phyloP scores from a whole-genome alignment of 2,797 vertebrate species.

The Acridotheres tristis region DNA sequence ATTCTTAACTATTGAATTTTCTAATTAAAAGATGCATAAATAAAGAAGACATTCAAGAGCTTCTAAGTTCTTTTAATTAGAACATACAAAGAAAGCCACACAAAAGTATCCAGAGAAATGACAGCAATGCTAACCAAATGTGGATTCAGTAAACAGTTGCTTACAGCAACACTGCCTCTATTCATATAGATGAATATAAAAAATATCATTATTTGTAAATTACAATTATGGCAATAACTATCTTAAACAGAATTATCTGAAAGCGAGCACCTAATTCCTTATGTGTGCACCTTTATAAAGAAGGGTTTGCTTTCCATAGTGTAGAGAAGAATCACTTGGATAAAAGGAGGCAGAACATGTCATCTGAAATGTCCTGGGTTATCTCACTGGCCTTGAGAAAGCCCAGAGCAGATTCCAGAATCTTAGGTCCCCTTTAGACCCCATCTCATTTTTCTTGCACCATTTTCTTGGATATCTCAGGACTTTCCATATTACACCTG shows the following conservation, averaged over 20 bases:
- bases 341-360: background rate
- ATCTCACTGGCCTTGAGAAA: background rate
- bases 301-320: background rate
- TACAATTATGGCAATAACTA: background rate
- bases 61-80: slow-evolving; percentile 34
- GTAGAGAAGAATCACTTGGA: background rate
- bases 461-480: background rate
- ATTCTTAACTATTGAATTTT: slow-evolving; percentile 43
- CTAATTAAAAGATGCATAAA: slow-evolving; percentile 58
- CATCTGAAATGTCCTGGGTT: background rate
- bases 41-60: slow-evolving; percentile 26
- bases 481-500: background rate
- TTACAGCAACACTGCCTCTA: background rate
- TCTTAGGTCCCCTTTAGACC: background rate
- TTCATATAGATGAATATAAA: background rate
- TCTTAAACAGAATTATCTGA: background rate
- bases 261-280: background rate
- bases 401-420: background rate
- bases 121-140: background rate
- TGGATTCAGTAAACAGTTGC: background rate
- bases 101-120: background rate
- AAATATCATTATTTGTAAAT: background rate
- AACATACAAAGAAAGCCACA: slow-evolving; percentile 4
- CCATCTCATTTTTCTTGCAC: background rate
- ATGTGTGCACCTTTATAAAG: background rate